Percentiles rank a stretch among this genome's conserved stretches.
phyloP scores from a whole-genome alignment of 2,888 invertebrate species.

The Xestoiulus laeticollis region DNA sequence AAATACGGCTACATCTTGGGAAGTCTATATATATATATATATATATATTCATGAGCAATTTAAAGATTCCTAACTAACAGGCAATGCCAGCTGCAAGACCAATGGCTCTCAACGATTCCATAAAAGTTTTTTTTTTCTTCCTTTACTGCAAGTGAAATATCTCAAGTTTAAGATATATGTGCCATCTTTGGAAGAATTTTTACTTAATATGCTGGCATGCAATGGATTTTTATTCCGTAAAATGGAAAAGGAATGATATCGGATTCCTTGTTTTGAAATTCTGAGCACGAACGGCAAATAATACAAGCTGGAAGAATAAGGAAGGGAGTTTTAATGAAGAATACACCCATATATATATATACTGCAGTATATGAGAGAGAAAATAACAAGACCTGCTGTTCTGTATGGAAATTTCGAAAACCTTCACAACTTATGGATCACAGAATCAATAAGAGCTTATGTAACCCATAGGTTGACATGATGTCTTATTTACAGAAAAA shows the following conservation, averaged over 20 bases:
- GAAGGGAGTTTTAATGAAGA: not conserved
- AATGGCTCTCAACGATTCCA: not conserved
- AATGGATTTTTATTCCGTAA: not conserved
- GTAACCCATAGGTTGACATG: slow-evolving; percentile 10
- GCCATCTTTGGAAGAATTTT: not conserved
- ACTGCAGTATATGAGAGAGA: not conserved
- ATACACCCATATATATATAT: not conserved
- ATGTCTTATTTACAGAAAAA: not conserved
- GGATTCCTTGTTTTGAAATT: slow-evolving; percentile 10
- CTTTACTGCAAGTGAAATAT: not conserved
- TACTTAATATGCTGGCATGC: not conserved
- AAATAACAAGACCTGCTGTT: slow-evolving; percentile 2
- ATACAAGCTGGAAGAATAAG: not conserved
- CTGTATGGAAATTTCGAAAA: slow-evolving; percentile 19
- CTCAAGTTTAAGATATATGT: not conserved
- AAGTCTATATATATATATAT: not conserved
- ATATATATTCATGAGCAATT: not conserved
- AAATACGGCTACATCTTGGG: not conserved
- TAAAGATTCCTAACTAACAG: not conserved
- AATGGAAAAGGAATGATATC: not conserved
- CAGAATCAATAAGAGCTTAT: slow-evolving; percentile 16
- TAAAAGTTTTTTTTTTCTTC: not conserved
- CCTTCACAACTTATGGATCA: not conserved
- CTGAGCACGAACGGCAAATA: slow-evolving; percentile 29
- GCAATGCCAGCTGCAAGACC: not conserved